Percentiles rank a stretch among this genome's conserved stretches.
phyloP scores from a whole-genome alignment of 2,113 vertebrate species.

The Galeopterus variegatus region DNA sequence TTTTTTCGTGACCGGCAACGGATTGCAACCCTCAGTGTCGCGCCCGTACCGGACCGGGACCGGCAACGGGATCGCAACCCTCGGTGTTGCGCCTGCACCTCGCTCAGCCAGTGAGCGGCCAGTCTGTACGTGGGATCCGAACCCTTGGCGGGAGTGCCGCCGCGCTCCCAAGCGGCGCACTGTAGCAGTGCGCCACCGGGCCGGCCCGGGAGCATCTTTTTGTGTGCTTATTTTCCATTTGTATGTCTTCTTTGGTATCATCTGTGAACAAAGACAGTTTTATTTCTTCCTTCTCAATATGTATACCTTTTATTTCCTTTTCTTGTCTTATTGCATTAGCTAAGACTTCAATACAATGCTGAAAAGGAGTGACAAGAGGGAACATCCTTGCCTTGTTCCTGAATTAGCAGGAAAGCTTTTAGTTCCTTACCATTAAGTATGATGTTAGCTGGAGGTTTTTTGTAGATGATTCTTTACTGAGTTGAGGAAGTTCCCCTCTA shows the following conservation, averaged over 20 bases:
- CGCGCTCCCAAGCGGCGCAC: no score
- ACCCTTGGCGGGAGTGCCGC: no score
- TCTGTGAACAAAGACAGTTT: constrained; percentile 3
- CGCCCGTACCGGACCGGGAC: no score
- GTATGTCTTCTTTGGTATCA: background rate
- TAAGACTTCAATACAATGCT: background rate
- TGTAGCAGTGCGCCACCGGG: no score
- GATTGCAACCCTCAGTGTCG: no score
- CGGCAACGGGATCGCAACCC: no score
- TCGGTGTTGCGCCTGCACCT: no score
- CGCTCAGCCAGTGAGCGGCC: no score
- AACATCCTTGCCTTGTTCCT: background rate
- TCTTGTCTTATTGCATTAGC: constrained; percentile 32
- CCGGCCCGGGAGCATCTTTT: background rate
- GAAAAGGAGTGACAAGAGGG: background rate
- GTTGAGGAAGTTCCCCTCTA: background rate
- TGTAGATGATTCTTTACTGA: background rate
- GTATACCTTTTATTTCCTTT: background rate
- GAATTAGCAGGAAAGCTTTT: background rate
- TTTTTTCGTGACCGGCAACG: no score
- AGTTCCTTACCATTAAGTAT: background rate
- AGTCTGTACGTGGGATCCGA: no score
- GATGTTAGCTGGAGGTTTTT: background rate
- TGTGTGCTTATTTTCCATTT: background rate
- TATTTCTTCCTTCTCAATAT: background rate